Evolutionary conservation across 2,888 invertebrate species (phyloP).

Genomic region (Latrodectus hesperus): DNA sequence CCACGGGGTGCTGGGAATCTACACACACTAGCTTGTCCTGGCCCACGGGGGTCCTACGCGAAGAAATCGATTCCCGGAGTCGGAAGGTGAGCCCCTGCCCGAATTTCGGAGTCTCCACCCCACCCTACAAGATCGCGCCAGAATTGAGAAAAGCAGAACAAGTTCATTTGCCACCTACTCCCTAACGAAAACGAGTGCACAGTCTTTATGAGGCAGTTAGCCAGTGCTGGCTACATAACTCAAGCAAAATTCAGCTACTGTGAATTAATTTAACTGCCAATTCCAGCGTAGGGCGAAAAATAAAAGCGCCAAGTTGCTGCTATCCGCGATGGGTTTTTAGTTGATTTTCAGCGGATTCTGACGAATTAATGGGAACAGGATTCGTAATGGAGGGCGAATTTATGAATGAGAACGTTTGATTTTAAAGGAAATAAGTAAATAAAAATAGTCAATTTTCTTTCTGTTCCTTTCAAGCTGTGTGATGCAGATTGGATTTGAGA

Average conservation of each 20-base stretch:
- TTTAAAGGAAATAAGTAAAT: too few relatives aligned
- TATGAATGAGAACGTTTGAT: too few relatives aligned
- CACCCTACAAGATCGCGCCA: background rate
- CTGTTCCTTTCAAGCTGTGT: too few relatives aligned
- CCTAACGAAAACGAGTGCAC: constrained; percentile 57
- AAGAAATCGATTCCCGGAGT: constrained; percentile 56
- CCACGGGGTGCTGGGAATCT: constrained; percentile 55
- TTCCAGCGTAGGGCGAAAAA: background rate
- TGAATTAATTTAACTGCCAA: constrained; percentile 44
- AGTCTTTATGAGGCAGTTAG: constrained; percentile 65
- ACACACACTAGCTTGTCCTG: constrained; percentile 61
- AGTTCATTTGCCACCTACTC: constrained; percentile 68
- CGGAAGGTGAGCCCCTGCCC: constrained; percentile 31
- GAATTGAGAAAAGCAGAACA: constrained; percentile 35
- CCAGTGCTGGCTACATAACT: constrained; percentile 38
- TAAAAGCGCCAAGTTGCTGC: too few relatives aligned
- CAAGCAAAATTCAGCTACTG: constrained; percentile 36
- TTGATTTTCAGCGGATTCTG: background rate
- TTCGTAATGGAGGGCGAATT: background rate
- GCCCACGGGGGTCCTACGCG: constrained; percentile 35
- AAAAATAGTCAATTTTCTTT: too few relatives aligned
- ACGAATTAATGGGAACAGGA: constrained; percentile 2
- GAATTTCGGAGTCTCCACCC: constrained; percentile 15
- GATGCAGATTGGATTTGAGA: too few relatives aligned
- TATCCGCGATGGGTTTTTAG: background rate